Percentiles rank a stretch among this genome's conserved stretches.
Conservation (phyloP, 2,888 invertebrate genomes). For the Tiliacea citrago region DNA sequence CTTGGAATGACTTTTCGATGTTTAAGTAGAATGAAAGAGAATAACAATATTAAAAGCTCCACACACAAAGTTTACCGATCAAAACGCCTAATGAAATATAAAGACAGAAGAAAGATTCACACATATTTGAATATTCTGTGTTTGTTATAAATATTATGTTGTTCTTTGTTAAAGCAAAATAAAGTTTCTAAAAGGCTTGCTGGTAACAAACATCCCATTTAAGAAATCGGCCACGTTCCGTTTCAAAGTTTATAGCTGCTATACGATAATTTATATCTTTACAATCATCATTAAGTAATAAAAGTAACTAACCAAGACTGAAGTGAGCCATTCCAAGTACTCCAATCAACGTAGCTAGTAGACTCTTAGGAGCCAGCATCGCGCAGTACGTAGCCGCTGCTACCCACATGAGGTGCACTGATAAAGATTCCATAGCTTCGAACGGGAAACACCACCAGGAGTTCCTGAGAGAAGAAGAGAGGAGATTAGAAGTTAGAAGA, state of each 20-base stretch:
- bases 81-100: background rate
- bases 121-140: no score
- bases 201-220: no score
- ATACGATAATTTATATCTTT: background rate
- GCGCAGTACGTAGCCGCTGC: slow-evolving; percentile 97
- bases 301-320: slow-evolving; percentile 92
- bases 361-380: slow-evolving; percentile 95
- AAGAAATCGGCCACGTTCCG: no score
- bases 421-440: slow-evolving; percentile 96
- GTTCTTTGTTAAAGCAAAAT: no score
- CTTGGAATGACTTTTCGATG: background rate
- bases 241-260: background rate
- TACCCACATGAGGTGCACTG: slow-evolving; percentile 97
- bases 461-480: slow-evolving; percentile 88
- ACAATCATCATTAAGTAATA: background rate
- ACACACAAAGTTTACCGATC: background rate
- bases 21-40: background rate
- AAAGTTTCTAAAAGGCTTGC: no score
- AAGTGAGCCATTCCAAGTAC: slow-evolving; percentile 97
- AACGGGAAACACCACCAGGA: slow-evolving; percentile 98
- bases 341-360: slow-evolving; percentile 96
- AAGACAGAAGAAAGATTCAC: no score
- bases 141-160: no score
- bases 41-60: background rate
- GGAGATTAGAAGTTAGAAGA: background rate